phyloP scores from a whole-genome alignment of 2,113 vertebrate species.

The Nannobrachium achirus region DNA sequence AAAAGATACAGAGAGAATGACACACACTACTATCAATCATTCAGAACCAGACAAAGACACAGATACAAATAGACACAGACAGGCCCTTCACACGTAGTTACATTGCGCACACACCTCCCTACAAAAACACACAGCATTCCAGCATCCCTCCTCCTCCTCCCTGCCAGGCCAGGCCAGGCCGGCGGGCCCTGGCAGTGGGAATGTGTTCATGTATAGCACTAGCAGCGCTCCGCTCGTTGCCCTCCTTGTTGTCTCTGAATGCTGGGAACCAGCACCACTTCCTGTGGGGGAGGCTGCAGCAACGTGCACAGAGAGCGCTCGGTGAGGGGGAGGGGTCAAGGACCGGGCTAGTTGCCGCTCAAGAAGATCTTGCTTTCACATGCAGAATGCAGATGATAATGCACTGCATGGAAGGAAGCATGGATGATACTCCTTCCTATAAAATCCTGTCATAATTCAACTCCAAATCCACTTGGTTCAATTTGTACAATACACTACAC shows the following conservation, averaged over 20 bases:
- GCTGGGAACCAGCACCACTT: slow-evolving; percentile 60
- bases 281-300: slow-evolving; percentile 60
- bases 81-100: too few species aligned
- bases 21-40: too few species aligned
- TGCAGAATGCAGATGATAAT: slow-evolving; percentile 5
- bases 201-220: slow-evolving; percentile 54
- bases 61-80: not conserved
- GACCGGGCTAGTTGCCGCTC: not conserved
- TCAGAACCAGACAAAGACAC: too few species aligned
- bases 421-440: too few species aligned
- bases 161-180: slow-evolving; percentile 5
- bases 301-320: slow-evolving; percentile 10
- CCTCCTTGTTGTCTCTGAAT: slow-evolving; percentile 38
- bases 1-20: too few species aligned
- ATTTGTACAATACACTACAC: too few species aligned
- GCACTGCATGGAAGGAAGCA: too few species aligned
- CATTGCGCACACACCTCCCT: not conserved
- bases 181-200: slow-evolving; percentile 34
- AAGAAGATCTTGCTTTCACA: slow-evolving; percentile 23
- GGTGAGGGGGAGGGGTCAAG: slow-evolving; percentile 28
- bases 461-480: too few species aligned
- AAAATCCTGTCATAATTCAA: too few species aligned
- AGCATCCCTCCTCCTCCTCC: slow-evolving; percentile 31
- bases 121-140: slow-evolving; percentile 54
- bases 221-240: slow-evolving; percentile 32